Conservation (phyloP, 2,113 vertebrate genomes). For the Zosterops pallidus region DNA sequence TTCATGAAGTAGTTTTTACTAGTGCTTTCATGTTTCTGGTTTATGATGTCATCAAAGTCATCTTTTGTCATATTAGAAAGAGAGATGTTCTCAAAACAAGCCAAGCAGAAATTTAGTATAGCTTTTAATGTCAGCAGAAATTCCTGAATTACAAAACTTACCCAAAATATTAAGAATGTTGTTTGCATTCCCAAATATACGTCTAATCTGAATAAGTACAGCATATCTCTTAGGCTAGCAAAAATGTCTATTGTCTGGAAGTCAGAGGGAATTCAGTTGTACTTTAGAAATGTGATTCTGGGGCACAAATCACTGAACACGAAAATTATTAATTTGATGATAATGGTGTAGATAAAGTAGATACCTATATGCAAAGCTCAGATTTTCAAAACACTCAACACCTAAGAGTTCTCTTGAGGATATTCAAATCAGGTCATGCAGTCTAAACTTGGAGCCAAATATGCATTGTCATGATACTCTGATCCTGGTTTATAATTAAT, state of each 20-base stretch:
- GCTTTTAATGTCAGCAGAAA: slow-evolving; percentile 72
- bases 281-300: neutral
- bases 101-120: slow-evolving; percentile 46
- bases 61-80: slow-evolving; percentile 66
- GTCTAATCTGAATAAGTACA: slow-evolving; percentile 2
- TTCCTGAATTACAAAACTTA: slow-evolving; percentile 54
- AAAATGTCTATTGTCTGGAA: neutral
- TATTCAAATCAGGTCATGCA: neutral
- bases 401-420: neutral
- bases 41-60: slow-evolving; percentile 69
- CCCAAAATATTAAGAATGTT: slow-evolving; percentile 60
- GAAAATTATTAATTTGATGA: neutral
- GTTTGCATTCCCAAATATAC: slow-evolving; percentile 52
- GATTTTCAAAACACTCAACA: neutral
- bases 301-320: neutral
- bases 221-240: neutral
- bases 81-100: slow-evolving; percentile 65
- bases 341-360: neutral
- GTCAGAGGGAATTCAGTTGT: neutral
- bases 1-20: slow-evolving; percentile 67
- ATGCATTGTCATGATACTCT: neutral
- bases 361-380: neutral
- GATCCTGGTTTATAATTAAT: neutral
- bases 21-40: slow-evolving; percentile 64
- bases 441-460: neutral